Evolutionary conservation across 1,140 invertebrate species (phyloP).

Genomic region (Venturia canescens): DNA sequence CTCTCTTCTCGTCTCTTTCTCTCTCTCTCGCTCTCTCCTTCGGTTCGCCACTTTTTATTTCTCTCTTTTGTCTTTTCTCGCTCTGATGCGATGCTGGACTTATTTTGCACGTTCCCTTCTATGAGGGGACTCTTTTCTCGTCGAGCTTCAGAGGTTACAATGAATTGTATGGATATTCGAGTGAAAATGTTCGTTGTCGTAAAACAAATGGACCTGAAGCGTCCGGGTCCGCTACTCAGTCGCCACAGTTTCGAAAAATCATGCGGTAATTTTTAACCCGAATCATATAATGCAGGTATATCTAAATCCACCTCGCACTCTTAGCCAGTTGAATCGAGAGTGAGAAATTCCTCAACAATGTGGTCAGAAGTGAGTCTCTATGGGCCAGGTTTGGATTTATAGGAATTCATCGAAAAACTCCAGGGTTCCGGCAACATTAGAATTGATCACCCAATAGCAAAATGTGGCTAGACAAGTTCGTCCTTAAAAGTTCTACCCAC

Average conservation of each 20-base stretch:
- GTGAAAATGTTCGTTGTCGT: not conserved
- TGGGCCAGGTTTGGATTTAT: too few species aligned
- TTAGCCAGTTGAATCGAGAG: too few species aligned
- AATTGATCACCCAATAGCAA: too few species aligned
- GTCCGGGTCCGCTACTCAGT: not conserved
- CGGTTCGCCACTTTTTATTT: not conserved
- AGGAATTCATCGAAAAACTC: too few species aligned
- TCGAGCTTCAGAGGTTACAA: not conserved
- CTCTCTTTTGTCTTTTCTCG: not conserved
- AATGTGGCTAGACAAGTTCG: too few species aligned
- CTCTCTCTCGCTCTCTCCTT: not conserved
- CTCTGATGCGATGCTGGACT: not conserved
- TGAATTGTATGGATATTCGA: not conserved
- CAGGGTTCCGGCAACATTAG: too few species aligned
- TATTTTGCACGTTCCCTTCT: not conserved
- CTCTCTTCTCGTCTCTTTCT: conserved; percentile 13
- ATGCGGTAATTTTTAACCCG: not conserved
- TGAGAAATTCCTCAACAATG: too few species aligned
- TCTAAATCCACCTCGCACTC: too few species aligned
- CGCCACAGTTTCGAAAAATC: not conserved
- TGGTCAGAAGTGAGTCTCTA: too few species aligned
- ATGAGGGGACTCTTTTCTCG: not conserved
- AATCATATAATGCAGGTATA: too few species aligned
- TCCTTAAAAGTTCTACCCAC: too few species aligned
- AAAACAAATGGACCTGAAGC: not conserved